Percentiles rank a stretch among this genome's conserved stretches.
Conservation (phyloP, 2,888 invertebrate genomes). For the Nycteola revayana region DNA sequence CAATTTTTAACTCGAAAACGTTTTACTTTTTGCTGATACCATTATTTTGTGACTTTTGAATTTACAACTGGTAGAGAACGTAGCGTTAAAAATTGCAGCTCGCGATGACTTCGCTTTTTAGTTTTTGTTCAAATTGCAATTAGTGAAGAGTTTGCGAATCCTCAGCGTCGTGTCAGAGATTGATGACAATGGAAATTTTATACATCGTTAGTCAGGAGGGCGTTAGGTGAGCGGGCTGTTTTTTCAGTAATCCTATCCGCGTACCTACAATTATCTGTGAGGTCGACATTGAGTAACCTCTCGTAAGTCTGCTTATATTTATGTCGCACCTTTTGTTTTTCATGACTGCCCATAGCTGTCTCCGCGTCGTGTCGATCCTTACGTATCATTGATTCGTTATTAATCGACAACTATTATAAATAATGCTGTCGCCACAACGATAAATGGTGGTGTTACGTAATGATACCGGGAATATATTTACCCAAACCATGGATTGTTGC, state of each 20-base stretch:
- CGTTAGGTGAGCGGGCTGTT: constrained; percentile 74
- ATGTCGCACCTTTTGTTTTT: constrained; percentile 24
- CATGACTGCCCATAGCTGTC: constrained; percentile 24
- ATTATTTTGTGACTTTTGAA: constrained; percentile 42
- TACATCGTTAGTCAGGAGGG: constrained; percentile 79
- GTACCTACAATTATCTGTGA: constrained; percentile 59
- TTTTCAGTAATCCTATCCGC: constrained; percentile 72
- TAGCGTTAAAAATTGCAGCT: constrained; percentile 69
- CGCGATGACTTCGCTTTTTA: constrained; percentile 75
- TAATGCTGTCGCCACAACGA: constrained; percentile 58
- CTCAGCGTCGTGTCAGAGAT: constrained; percentile 79
- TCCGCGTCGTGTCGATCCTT: constrained; percentile 18
- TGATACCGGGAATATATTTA: constrained; percentile 49
- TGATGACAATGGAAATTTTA: constrained; percentile 82
- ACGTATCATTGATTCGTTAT: constrained; percentile 40
- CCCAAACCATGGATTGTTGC: constrained; percentile 44
- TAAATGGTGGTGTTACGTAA: constrained; percentile 51
- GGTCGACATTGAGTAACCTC: constrained; percentile 38
- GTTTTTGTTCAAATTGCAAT: constrained; percentile 81
- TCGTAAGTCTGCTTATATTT: constrained; percentile 41
- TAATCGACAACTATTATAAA: constrained; percentile 55
- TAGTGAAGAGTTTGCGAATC: constrained; percentile 80
- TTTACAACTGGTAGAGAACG: constrained; percentile 58
- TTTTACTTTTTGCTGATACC: constrained; percentile 35
- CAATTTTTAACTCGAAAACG: constrained; percentile 20